Conservation (phyloP, 2,797 vertebrate genomes). For the Nyctibius grandis region DNA sequence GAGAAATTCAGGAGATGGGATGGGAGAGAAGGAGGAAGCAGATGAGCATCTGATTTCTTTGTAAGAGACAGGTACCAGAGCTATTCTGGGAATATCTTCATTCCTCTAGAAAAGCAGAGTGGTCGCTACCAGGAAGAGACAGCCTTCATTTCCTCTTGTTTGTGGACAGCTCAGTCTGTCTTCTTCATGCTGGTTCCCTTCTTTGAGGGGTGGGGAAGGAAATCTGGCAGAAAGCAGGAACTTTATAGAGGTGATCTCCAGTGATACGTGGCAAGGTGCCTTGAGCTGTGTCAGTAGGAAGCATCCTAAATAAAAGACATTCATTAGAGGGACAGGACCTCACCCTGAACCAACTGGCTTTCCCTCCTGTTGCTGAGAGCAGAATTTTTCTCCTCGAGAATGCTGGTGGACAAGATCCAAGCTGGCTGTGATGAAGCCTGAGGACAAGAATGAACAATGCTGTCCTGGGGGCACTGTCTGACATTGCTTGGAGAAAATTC, state of each 20-base stretch:
- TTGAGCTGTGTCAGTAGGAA: neutral
- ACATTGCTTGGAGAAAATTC: conserved; percentile 7
- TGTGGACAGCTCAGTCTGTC: neutral
- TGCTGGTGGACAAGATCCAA: neutral
- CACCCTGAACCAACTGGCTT: neutral
- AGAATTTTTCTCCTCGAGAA: conserved; percentile 4
- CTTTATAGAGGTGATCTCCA: neutral
- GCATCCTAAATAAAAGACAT: neutral
- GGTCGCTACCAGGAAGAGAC: neutral
- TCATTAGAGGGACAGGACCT: neutral
- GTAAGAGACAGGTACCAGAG: neutral
- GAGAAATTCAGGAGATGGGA: neutral
- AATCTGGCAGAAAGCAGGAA: neutral
- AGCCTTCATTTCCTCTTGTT: neutral
- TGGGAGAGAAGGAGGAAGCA: neutral
- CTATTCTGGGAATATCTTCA: neutral
- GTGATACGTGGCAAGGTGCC: neutral
- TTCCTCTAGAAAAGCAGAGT: neutral
- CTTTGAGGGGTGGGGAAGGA: neutral
- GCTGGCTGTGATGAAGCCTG: neutral
- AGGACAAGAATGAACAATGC: neutral
- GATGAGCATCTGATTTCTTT: neutral
- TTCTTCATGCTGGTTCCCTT: neutral
- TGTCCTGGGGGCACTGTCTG: neutral
- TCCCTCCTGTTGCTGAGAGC: neutral